phyloP scores from a whole-genome alignment of 2,888 invertebrate genomes.

The Drosophila imparisetae region DNA sequence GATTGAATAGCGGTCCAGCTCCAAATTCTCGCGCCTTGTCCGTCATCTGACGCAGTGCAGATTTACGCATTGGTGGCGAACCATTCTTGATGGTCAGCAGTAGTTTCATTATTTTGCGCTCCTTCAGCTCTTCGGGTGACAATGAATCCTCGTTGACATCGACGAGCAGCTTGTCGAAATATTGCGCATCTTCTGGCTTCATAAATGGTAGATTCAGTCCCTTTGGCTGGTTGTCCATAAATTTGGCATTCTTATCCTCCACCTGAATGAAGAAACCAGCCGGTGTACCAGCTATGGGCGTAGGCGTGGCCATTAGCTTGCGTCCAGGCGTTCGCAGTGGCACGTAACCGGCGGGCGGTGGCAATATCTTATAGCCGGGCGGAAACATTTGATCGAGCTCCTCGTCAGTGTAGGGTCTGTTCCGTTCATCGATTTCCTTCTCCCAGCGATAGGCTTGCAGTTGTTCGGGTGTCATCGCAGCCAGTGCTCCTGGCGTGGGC shows the following conservation, averaged over 20 bases:
- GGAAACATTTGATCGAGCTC: conserved; percentile 99
- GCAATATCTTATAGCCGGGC: conserved; percentile 98
- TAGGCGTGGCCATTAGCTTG: conserved; percentile 98
- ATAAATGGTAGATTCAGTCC: conserved; percentile 97
- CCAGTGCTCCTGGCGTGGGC: conserved; percentile 97
- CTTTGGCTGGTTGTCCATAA: conserved; percentile 98
- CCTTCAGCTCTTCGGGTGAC: conserved; percentile 98
- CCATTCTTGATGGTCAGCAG: conserved; percentile 99
- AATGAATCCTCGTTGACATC: conserved; percentile 99
- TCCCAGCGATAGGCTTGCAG: conserved; percentile 99
- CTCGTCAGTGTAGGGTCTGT: conserved; percentile 97
- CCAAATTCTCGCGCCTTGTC: conserved; percentile 99
- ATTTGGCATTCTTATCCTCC: conserved; percentile 93
- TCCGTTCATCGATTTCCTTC: conserved; percentile 98
- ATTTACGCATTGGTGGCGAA: conserved; percentile 99
- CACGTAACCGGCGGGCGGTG: conserved; percentile 97
- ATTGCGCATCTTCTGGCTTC: conserved; percentile 99
- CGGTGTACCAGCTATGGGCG: conserved; percentile 96
- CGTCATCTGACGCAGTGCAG: conserved; percentile 98
- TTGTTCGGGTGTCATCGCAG: conserved; percentile 99
- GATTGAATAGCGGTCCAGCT: conserved; percentile 99
- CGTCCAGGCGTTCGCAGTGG: conserved; percentile 98
- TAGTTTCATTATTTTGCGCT: conserved; percentile 99
- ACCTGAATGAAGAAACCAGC: conserved; percentile 98
- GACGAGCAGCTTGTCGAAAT: conserved; percentile 98